Base-by-base conservation (phyloP, 2,113 vertebrate species). In the Guaruba guarouba region DNA sequence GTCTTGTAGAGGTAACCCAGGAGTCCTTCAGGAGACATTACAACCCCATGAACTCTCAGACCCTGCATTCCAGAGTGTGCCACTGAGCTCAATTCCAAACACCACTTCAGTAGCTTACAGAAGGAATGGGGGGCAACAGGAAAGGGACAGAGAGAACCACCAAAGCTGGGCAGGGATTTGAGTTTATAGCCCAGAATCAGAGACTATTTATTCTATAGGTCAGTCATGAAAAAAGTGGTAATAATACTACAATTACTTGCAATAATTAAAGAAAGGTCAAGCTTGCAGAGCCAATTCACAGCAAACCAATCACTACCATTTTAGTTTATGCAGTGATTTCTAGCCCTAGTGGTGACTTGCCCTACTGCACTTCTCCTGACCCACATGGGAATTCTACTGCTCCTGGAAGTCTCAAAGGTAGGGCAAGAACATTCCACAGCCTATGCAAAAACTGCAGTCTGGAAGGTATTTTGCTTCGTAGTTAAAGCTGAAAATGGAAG, bases 341-440 rank as follows among this genome's bases (percentile, higher is more conserved):
- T 17, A 69, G 17, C 28, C 81, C 29, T 77, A 23, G 8, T 29
- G 17, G 37, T 39, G 61, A 70, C 51, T 22, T 75, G 37, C 19
- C 51, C 82, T 25, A 28, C 17, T 59, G 25, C 20, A 17, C 12
- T 74, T 74, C 51, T 91, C 55, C 74, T 63, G 66, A 73, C 29
- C 27, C 66, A 68, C 81, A 77, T 2, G 16, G 17, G 35, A 77
- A 35, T 46, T n/a, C 61, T 66, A 7, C 28, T 62, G 61, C 39
- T 22, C 51, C 68, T 4, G 0, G 10, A 74, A 57, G 28, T 62
- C 1, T 0, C 35, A 52, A 44, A 28, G 52, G 31, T 54, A 84
- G 19, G n/a, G 49, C 59, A 80, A 48, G 43, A 81, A 17, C 27
- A 12, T 7, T 12, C 48, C 7, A 44, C 2, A 80, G 33, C 62